Evolutionary conservation across 2,888 invertebrate genomes (phyloP).

Genomic region (Aspidiotus destructor): DNA sequence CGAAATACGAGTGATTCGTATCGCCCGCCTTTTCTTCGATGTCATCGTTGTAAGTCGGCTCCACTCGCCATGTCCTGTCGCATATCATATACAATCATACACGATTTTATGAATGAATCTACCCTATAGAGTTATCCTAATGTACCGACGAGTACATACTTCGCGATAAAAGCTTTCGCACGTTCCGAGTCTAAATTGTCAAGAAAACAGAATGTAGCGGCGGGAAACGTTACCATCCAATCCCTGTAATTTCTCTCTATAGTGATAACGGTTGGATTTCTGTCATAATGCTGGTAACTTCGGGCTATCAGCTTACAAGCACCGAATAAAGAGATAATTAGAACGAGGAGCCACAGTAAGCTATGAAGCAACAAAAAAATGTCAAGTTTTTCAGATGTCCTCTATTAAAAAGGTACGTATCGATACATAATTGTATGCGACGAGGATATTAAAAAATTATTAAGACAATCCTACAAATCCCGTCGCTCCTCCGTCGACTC

Average conservation of each 20-base stretch:
- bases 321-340: conserved; percentile 35
- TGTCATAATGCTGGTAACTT: conserved; percentile 50
- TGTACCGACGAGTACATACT: conserved; percentile 38
- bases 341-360: conserved; percentile 37
- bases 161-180: conserved; percentile 41
- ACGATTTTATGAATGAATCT: background rate
- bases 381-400: background rate
- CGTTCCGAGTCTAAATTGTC: conserved; percentile 34
- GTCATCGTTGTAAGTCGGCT: background rate
- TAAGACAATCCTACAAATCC: no score
- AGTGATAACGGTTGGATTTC: conserved; percentile 55
- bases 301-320: conserved; percentile 44
- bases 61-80: conserved; percentile 9
- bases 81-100: background rate
- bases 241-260: conserved; percentile 54
- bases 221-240: conserved; percentile 52
- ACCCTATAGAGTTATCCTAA: background rate
- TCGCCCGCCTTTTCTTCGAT: conserved; percentile 9
- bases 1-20: background rate
- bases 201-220: conserved; percentile 49
- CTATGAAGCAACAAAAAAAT: conserved; percentile 32
- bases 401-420: conserved; percentile 29
- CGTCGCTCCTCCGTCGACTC: no score
- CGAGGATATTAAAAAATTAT: no score
- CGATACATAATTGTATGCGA: no score